These are phyloP conservation scores for Macrobrachium nipponense DNA, from an alignment of 1,140 invertebrate genomes.

Conservation along the genomic window DNA sequence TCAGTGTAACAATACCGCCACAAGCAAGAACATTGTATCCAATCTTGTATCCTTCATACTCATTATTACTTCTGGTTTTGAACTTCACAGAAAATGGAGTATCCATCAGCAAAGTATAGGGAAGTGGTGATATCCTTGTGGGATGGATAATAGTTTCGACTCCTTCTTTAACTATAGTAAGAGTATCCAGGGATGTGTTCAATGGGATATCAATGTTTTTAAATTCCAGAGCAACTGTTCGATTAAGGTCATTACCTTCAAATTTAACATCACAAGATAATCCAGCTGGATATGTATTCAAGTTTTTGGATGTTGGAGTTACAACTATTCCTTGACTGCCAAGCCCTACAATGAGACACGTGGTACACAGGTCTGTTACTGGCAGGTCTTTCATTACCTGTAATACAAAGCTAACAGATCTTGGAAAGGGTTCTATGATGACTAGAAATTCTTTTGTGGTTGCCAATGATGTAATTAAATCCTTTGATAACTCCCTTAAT, in stretches of 20 bases:
- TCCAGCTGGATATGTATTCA: constrained; percentile 32
- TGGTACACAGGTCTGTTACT: constrained; percentile 25
- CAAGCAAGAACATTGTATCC: constrained; percentile 38
- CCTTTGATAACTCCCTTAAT: neutral
- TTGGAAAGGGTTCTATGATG: constrained; percentile 26
- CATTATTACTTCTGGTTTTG: constrained; percentile 16
- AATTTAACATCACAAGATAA: constrained; percentile 40
- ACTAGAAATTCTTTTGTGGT: constrained; percentile 46
- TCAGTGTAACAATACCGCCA: constrained; percentile 34
- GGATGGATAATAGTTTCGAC: constrained; percentile 12
- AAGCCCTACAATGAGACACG: constrained; percentile 10
- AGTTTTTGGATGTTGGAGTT: constrained; percentile 9
- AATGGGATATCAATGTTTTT: constrained; percentile 18
- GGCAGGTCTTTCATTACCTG: constrained; percentile 5
- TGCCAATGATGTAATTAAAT: constrained; percentile 21
- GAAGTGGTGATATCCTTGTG: neutral
- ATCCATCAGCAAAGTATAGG: constrained; percentile 28
- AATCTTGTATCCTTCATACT: constrained; percentile 39
- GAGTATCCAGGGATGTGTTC: constrained; percentile 38
- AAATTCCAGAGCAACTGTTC: constrained; percentile 28
- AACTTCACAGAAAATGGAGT: constrained; percentile 38
- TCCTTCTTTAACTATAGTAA: constrained; percentile 21
- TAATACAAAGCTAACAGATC: constrained; percentile 26
- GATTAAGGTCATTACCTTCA: constrained; percentile 17
- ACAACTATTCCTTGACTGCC: constrained; percentile 22